Evolutionary conservation across 2,888 invertebrate genomes (phyloP).

Genomic region (Bimastos eiseni): DNA sequence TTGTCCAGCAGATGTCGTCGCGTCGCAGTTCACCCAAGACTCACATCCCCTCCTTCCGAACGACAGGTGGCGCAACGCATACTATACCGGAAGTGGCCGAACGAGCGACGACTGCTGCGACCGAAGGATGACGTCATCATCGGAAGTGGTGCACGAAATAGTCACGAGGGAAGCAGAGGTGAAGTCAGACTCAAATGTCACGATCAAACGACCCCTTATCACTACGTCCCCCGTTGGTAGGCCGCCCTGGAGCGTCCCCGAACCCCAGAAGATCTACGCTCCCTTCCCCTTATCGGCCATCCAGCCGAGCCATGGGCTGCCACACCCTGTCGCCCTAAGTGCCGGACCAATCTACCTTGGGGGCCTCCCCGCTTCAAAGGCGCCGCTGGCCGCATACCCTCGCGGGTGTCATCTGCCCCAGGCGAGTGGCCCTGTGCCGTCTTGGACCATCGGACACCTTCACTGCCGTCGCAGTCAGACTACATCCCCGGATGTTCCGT

Average conservation of each 20-base stretch:
- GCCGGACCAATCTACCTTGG: not conserved
- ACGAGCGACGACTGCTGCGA: not conserved
- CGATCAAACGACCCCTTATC: constrained; percentile 18
- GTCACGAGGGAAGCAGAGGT: not conserved
- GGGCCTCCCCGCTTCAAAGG: not conserved
- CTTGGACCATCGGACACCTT: not conserved
- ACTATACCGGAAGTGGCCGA: not conserved
- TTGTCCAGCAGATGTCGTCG: not conserved
- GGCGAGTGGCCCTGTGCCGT: not conserved
- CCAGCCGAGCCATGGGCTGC: not conserved
- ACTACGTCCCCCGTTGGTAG: not conserved
- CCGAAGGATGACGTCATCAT: not conserved
- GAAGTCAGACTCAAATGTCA: not conserved
- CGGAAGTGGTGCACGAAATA: constrained; percentile 3
- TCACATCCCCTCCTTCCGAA: not conserved
- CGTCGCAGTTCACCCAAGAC: not conserved
- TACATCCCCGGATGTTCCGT: not conserved
- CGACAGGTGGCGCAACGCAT: not conserved
- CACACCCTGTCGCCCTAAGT: not conserved
- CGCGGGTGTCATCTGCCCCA: not conserved
- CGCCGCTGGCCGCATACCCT: not conserved
- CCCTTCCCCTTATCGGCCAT: constrained; percentile 8
- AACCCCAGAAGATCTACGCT: not conserved
- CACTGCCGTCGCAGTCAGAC: not conserved
- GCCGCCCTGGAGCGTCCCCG: not conserved